Evolutionary conservation across 2,113 vertebrate genomes (phyloP).

Genomic region (western clawed frog (Xenopus tropicalis)): UCB_Xtro_10.0 CM004443.2:52711501-52712000

Average conservation of each 20-base stretch:
- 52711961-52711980: slow-evolving; percentile 28
- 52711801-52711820: slow-evolving; percentile 58
- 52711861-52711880: slow-evolving; percentile 92
- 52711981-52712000: background rate
- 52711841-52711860: slow-evolving; percentile 99
- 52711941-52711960: slow-evolving; percentile 37
- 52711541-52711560: slow-evolving; percentile 15
- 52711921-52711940: slow-evolving; percentile 10
- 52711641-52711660: background rate
- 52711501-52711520: background rate
- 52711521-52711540: background rate
- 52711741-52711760: too few relatives aligned
- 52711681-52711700: too few relatives aligned
- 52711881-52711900: slow-evolving; percentile 96
- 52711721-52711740: too few relatives aligned
- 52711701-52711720: too few relatives aligned
- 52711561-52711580: slow-evolving; percentile 20
- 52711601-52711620: slow-evolving; percentile 8
- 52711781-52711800: too few relatives aligned
- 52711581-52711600: slow-evolving; percentile 32
- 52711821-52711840: slow-evolving; percentile 99
- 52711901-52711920: slow-evolving; percentile 41
- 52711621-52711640: slow-evolving; percentile 17
- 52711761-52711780: too few relatives aligned
- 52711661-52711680: background rate